These are phyloP conservation scores for Chionodraco myersi DNA, from an alignment of 2,113 vertebrate species.

Conservation along the genomic window DNA sequence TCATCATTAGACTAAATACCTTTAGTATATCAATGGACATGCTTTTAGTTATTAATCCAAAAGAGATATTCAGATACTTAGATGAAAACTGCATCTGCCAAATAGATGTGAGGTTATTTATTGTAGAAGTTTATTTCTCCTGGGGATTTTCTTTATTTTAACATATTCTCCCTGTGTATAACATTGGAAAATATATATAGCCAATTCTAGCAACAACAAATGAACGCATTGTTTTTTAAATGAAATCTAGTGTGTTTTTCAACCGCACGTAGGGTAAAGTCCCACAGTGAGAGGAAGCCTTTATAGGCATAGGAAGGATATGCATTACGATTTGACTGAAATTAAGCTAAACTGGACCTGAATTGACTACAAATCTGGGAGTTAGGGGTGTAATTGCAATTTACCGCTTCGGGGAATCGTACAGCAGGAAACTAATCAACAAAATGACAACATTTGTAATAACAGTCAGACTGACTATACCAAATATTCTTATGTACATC, in stretches of 20 bases:
- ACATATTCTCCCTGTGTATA: neutral
- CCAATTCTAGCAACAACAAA: too few relatives aligned
- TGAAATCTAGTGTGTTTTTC: too few relatives aligned
- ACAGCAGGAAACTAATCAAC: neutral
- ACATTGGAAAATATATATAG: neutral
- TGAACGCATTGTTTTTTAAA: neutral
- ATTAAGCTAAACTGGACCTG: neutral
- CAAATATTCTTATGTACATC: neutral
- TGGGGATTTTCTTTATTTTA: neutral
- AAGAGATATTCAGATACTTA: neutral
- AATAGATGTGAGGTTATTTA: neutral
- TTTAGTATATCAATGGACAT: neutral
- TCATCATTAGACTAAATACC: neutral
- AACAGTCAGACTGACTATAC: neutral
- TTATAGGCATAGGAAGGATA: too few relatives aligned
- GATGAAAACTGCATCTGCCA: neutral
- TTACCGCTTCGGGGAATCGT: neutral
- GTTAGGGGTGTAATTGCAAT: neutral
- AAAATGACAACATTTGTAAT: too few relatives aligned
- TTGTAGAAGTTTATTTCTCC: conserved; percentile 1
- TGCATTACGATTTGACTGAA: neutral
- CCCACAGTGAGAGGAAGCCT: too few relatives aligned
- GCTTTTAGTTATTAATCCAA: neutral
- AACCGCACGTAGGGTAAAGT: too few relatives aligned
- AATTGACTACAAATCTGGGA: neutral